Base-by-base conservation (phyloP, 2,888 invertebrate genomes). In the Apotomis turbidana region DNA sequence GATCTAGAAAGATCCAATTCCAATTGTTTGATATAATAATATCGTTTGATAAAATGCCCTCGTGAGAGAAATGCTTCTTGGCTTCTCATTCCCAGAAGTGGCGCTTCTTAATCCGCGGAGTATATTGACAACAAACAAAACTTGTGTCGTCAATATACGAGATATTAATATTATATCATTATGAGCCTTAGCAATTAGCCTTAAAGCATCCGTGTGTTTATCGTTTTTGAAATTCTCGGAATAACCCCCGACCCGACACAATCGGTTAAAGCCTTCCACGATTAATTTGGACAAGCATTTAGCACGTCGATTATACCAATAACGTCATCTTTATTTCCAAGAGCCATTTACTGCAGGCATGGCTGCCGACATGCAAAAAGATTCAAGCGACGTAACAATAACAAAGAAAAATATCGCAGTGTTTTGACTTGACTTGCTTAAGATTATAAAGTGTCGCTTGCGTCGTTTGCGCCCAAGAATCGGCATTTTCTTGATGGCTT, bases 311-410 rank as follows among this genome's bases (percentile, higher is more conserved):
- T 55, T 66, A 64, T 57, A 57, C 8, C 61, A 61, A 69, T 62
- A 59, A 10, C 70, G 70, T 70, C 64, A 70, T 64, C 13, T 70
- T 70, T 64, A 64, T 64, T 70, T 64, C 64, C 58, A 38, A 49
- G 67, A 49, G 27, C 38, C 55, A 46, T 62, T 70, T 57, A 62
- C 13, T 70, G 62, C 58, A 57, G 49, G 27, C 2, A 27, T 27
- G 27, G 27, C 27, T 27, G 27, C 27, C 27, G 27, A 27, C 27
- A 27, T 27, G 27, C 27, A 27, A 27, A 27, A 27, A 27, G 27
- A 27, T 10, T 10, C 27, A 55, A 55, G 36, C 55, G 27, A 55
- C 55, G 4, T 4, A 36, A 57, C 5, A 5, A 10, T 57, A 12
- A 57, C 38, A 57, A 57, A 57, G 57, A 9, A 57, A 12, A 5